Percentiles rank a stretch among this genome's conserved stretches.
Conservation (phyloP, 2,113 vertebrate genomes). For the Petaurus breviceps region DNA sequence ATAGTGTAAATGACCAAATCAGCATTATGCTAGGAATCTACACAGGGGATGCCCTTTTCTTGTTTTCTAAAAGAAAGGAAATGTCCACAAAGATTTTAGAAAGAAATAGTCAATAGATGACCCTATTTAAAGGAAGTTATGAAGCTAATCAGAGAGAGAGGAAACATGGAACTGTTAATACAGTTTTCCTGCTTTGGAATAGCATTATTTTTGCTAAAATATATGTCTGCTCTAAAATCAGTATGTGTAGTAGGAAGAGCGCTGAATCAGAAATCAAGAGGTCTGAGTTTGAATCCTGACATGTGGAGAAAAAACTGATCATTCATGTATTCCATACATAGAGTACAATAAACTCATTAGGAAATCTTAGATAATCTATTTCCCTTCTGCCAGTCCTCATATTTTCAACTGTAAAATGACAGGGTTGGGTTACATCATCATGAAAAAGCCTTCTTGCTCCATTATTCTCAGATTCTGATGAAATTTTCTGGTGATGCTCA, state of each 20-base stretch:
- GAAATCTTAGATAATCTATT: slow-evolving; percentile 35
- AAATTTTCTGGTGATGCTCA: not conserved
- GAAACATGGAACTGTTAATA: not conserved
- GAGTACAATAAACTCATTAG: slow-evolving; percentile 50
- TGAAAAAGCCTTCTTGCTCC: not conserved
- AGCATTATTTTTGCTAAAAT: not conserved
- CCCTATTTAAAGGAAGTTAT: slow-evolving; percentile 8
- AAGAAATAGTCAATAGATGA: slow-evolving; percentile 2
- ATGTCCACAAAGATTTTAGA: slow-evolving; percentile 1
- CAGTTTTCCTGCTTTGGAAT: slow-evolving; percentile 12
- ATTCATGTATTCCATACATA: slow-evolving; percentile 23
- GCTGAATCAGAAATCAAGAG: not conserved
- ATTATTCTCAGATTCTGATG: not conserved
- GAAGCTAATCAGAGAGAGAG: not conserved
- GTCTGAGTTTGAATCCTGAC: not conserved
- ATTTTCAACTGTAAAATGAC: slow-evolving; percentile 48
- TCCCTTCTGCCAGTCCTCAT: slow-evolving; percentile 11
- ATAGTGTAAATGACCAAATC: slow-evolving; percentile 53
- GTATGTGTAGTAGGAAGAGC: not conserved
- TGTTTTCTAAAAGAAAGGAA: slow-evolving; percentile 7
- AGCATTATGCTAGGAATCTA: slow-evolving; percentile 47
- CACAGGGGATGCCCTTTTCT: slow-evolving; percentile 15
- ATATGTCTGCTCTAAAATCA: not conserved
- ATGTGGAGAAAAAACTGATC: not conserved
- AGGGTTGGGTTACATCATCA: not conserved